Base-by-base conservation (phyloP, 2,888 invertebrate species). In the Eumacrocentrus americanus region DNA sequence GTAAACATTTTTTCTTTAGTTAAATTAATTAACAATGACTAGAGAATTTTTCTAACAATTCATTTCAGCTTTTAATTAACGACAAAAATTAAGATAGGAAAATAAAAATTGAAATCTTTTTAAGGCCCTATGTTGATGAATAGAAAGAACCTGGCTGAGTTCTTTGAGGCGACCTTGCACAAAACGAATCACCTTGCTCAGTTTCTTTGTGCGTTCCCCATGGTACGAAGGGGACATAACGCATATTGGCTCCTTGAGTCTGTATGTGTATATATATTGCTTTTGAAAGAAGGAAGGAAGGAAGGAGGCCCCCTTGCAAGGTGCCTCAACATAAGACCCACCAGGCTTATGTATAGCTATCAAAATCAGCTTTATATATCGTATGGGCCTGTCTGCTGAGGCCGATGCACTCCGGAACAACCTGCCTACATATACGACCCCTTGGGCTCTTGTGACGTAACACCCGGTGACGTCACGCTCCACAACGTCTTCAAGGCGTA, bases 391-490 rank as follows among this genome's bases (percentile, higher is more conserved):
- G 12, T 46, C 3, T 23, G 12, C 35, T 52, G 6, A 29, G 14
- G 34, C 54, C 56, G 38, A 46, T 42, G 34, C 37, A 50, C 59
- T 47, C 58, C 48, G 64, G 20, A 50, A 59, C 55, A 59, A 61
- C 64, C 68, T 67, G 62, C 34, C 1, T 18, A 22, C 40, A 9
- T 9, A 6, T 29, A 29, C 29, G 29, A 29, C 42, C 34, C 25
- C 23, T 68, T 66, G 67, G 61, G 60, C 65, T 40, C 59, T 55
- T 60, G 47, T 61, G 65, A 59, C 57, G 61, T 65, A 34, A 47
- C 40, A 14, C 7, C 44, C 47, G 18, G 53, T 72, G 70, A 75
- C 73, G 73, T 75, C 72, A 72, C 59, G 29, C 14, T 44, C 14
- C 23, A 29, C 25, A 42, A 57, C 61, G 64, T 70, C 63, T 62